Conservation (phyloP, 2,113 vertebrate genomes). For the Leptodactylus fuscus region DNA sequence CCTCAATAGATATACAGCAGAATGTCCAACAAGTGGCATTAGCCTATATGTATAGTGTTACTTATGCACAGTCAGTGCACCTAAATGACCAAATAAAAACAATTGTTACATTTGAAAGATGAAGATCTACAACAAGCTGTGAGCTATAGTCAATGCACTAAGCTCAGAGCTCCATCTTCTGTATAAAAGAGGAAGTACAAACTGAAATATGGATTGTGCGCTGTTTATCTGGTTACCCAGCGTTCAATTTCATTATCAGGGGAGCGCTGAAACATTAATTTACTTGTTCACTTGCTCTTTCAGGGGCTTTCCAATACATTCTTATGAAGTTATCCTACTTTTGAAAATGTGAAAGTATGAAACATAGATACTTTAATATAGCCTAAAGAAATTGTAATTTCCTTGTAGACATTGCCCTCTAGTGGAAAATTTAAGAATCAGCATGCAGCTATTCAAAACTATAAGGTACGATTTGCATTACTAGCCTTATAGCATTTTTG, state of each 20-base stretch:
- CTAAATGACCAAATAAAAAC: background rate
- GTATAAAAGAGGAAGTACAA: background rate
- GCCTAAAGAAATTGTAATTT: background rate
- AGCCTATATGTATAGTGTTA: no score
- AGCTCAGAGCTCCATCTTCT: constrained; percentile 28
- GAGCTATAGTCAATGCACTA: background rate
- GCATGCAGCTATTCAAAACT: background rate
- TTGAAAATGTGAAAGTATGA: background rate
- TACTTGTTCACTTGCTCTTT: constrained; percentile 13
- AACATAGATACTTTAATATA: background rate
- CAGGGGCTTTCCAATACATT: background rate
- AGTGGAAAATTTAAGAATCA: background rate
- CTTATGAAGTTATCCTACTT: constrained; percentile 13
- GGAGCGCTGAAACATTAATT: background rate
- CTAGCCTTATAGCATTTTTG: no score
- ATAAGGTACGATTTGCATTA: background rate
- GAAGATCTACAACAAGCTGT: background rate
- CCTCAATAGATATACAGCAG: no score
- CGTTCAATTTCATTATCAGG: background rate
- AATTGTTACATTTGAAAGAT: background rate
- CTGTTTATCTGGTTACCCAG: background rate
- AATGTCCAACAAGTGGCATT: no score
- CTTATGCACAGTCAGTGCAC: background rate
- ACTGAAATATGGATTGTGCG: background rate
- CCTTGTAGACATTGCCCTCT: constrained; percentile 42